Conservation (phyloP, 2,888 invertebrate species). For the Mesorhabditis spiculigera region DNA sequence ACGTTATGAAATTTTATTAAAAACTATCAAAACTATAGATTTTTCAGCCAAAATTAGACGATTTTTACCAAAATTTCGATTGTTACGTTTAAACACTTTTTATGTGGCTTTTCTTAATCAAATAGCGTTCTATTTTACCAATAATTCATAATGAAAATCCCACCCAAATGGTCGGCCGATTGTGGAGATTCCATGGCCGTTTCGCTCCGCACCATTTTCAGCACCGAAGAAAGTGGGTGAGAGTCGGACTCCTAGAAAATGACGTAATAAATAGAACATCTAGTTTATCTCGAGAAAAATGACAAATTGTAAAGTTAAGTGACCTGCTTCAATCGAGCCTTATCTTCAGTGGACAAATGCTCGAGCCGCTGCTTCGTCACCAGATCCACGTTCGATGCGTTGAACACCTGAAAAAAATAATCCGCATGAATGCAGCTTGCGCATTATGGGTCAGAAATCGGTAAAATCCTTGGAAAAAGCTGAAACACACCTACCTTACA, state of each 20-base stretch:
- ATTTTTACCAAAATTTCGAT: neutral
- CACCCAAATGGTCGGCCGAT: neutral
- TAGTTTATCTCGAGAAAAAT: neutral
- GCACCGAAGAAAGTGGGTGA: constrained; percentile 29
- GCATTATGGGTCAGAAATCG: neutral
- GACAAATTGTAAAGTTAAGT: constrained; percentile 36
- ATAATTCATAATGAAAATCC: neutral
- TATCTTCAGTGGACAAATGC: constrained; percentile 78
- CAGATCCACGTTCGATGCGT: constrained; percentile 92
- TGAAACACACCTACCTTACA: constrained; percentile 22
- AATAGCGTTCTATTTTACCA: neutral
- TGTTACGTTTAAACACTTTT: constrained; percentile 10
- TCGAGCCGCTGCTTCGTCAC: constrained; percentile 90
- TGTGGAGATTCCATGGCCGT: constrained; percentile 10
- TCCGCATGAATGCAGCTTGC: neutral
- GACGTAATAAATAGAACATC: too few species aligned
- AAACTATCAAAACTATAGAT: too few species aligned
- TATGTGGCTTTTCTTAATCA: constrained; percentile 11
- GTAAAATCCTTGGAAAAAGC: too few species aligned
- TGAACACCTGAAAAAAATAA: constrained; percentile 70
- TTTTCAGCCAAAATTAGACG: too few species aligned
- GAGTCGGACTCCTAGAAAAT: constrained; percentile 17
- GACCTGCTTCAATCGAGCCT: constrained; percentile 61
- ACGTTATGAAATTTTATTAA: too few species aligned
- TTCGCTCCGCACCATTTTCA: constrained; percentile 29